Percentiles rank a stretch among this genome's conserved stretches.
Evolutionary conservation across 2,113 vertebrate species (phyloP).

Genomic region (Hymenochirus boettgeri): DNA sequence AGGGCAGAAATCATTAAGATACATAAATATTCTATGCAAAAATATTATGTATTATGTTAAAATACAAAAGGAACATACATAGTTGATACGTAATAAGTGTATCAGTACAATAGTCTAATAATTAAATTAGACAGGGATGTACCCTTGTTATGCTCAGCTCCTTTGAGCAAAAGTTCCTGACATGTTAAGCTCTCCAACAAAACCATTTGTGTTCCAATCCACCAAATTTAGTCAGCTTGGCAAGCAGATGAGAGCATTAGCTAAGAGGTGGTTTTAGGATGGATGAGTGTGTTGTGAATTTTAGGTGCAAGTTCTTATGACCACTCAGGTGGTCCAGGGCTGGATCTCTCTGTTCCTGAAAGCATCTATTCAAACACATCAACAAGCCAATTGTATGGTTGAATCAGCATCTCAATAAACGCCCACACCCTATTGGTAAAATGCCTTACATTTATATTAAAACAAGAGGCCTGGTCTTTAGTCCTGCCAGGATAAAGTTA

Average conservation of each 20-base stretch:
- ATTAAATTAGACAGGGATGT: no score
- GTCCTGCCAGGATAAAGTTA: slow-evolving; percentile 25
- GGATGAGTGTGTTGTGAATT: slow-evolving; percentile 4
- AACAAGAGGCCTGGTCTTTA: slow-evolving; percentile 25
- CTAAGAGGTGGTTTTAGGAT: slow-evolving; percentile 19
- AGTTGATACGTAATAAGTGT: no score
- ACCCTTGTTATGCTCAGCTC: no score
- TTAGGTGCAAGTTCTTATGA: slow-evolving; percentile 4
- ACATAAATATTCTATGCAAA: no score
- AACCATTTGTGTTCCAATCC: background rate
- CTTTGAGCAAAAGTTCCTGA: no score
- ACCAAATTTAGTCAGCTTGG: slow-evolving; percentile 1
- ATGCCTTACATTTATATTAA: slow-evolving; percentile 25
- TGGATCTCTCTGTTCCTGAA: slow-evolving; percentile 10
- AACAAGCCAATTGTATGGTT: slow-evolving; percentile 16
- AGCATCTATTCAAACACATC: slow-evolving; percentile 13
- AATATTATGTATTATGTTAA: no score
- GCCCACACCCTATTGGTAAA: slow-evolving; percentile 25
- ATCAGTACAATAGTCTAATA: no score
- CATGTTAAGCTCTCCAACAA: background rate
- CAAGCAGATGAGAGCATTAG: slow-evolving; percentile 5
- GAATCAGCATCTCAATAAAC: slow-evolving; percentile 25
- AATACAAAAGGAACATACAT: no score
- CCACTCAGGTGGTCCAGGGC: slow-evolving; percentile 16
- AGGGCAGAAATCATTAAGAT: no score